Percentiles rank a stretch among this genome's conserved stretches.
Evolutionary conservation across 2,113 vertebrate genomes (phyloP).

Genomic region (Cyanoliseus patagonus): DNA sequence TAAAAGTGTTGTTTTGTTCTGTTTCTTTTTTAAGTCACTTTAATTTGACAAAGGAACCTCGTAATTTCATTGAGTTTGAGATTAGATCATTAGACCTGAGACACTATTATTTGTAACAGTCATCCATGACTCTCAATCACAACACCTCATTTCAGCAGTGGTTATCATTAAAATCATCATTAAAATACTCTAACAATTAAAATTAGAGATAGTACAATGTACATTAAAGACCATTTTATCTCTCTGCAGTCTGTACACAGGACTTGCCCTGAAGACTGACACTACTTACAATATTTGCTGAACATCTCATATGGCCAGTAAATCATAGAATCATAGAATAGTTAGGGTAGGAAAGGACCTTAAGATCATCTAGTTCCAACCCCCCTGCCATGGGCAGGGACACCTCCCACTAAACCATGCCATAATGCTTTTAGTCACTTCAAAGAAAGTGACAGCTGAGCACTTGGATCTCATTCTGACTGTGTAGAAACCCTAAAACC

Average conservation of each 20-base stretch:
- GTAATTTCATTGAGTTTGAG: conserved; percentile 1
- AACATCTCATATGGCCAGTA: background rate
- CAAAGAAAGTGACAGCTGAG: background rate
- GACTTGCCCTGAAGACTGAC: background rate
- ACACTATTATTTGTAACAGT: background rate
- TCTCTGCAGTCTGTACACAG: background rate
- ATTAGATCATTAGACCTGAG: background rate
- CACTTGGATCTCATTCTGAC: background rate
- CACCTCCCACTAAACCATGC: no score
- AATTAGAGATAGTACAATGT: background rate
- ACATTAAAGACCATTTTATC: background rate
- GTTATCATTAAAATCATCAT: background rate
- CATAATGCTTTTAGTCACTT: background rate
- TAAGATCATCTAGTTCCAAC: no score
- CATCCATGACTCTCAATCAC: background rate
- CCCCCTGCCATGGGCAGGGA: no score
- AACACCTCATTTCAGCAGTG: background rate
- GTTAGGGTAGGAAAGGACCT: no score
- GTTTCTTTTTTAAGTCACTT: background rate
- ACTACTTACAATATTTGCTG: background rate
- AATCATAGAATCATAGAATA: no score
- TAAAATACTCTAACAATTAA: background rate
- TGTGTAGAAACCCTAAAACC: background rate
- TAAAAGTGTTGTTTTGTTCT: background rate
- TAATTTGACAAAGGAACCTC: background rate